Percentiles rank a stretch among this genome's conserved stretches.
Conservation (phyloP, 2,113 vertebrate species). For the Riparia riparia region DNA sequence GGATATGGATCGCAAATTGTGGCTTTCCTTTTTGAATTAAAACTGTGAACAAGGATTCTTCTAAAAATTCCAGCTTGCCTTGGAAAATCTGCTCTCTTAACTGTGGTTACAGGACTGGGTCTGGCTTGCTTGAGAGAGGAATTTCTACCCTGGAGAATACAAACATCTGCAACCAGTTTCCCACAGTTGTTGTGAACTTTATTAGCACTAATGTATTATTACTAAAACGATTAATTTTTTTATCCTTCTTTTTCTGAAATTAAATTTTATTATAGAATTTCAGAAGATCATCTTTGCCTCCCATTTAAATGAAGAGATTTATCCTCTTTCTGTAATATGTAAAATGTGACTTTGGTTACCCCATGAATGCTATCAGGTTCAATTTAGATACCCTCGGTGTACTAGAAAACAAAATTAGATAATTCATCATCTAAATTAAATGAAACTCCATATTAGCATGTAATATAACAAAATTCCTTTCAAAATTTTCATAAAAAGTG, state of each 20-base stretch:
- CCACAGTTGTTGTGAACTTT: not conserved
- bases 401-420: not conserved
- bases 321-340: not conserved
- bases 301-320: not conserved
- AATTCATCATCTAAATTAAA: conserved; percentile 37
- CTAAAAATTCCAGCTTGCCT: not conserved
- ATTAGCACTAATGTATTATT: not conserved
- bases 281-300: not conserved
- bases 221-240: not conserved
- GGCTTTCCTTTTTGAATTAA: not conserved
- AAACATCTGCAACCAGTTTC: not conserved
- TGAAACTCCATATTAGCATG: conserved; percentile 3
- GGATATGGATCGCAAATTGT: not conserved
- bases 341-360: not conserved
- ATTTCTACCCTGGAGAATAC: not conserved
- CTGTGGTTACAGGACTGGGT: not conserved
- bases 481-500: conserved; percentile 3
- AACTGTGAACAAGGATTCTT: not conserved
- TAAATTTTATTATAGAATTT: not conserved
- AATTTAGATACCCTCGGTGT: not conserved
- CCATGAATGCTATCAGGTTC: not conserved
- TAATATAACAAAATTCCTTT: conserved; percentile 1
- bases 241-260: not conserved
- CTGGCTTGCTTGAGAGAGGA: not conserved
- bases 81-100: not conserved